Conservation (phyloP, 1,140 invertebrate species). For the Danaus melanippus region DNA sequence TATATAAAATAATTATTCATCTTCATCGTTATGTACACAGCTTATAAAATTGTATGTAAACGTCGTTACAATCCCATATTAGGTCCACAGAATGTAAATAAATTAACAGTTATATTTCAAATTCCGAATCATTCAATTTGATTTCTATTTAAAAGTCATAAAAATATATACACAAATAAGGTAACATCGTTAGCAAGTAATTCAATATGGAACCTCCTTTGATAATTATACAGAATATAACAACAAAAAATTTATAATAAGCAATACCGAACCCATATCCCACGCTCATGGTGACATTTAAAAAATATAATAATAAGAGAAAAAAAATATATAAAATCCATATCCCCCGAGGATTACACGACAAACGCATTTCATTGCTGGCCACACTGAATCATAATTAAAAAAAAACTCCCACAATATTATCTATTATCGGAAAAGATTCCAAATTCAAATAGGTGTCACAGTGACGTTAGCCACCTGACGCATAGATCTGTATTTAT, state of each 20-base stretch:
- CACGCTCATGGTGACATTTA: slow-evolving; percentile 44
- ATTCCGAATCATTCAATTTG: no score
- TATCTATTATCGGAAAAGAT: slow-evolving; percentile 29
- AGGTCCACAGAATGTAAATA: no score
- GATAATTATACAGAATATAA: slow-evolving; percentile 34
- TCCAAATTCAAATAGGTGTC: slow-evolving; percentile 39
- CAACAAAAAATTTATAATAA: slow-evolving; percentile 27
- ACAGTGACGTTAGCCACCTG: slow-evolving; percentile 35
- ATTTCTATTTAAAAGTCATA: no score
- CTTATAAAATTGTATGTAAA: no score
- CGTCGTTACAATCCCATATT: no score
- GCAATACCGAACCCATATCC: slow-evolving; percentile 43
- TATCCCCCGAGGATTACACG: slow-evolving; percentile 65
- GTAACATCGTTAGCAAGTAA: neutral
- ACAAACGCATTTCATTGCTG: slow-evolving; percentile 62
- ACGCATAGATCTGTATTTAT: slow-evolving; percentile 38
- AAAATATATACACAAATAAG: no score
- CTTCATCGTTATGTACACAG: no score
- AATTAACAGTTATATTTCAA: no score
- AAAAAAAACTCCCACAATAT: slow-evolving; percentile 41
- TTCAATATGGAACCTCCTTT: neutral
- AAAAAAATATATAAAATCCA: slow-evolving; percentile 58
- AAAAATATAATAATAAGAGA: slow-evolving; percentile 46
- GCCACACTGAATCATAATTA: slow-evolving; percentile 52
- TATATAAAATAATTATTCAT: no score